Evolutionary conservation across 1,140 invertebrate species (phyloP), one percentile per base, ranked within the genome.

Genomic region (Leptopilina clavipes): DNA sequence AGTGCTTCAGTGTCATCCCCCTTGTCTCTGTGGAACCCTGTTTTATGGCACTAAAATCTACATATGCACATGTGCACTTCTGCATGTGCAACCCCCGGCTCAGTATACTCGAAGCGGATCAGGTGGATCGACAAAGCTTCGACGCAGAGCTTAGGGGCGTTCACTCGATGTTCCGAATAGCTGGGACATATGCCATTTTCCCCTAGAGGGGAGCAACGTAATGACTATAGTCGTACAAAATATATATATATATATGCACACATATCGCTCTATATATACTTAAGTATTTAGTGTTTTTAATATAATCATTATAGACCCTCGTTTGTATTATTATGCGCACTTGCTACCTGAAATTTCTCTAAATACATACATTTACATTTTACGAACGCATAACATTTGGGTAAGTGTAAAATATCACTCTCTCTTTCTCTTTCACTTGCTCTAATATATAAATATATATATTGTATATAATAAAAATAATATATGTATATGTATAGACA

Each of bases 101-200:
- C 56, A 31, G 59, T 65, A n/a, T n/a, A 65, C 59, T 65, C 59
- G 71, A 48, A 56, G 45, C 76, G 82, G 82, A 82, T 84, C 82
- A 84, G 82, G 82, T 84, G 80, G 80, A 84, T 75, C 71, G 37
- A 78, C 80, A 83, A 82, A 83, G 73, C 43, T 44, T 73, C 14
- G 44, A 45, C 37, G 18, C 25, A 73, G 43, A 56, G 74, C 19
- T 74, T n/a, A 18, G 52, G 71, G 25, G 48, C 22, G 73, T 48
- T 48, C 22, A 8, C 72, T 45, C 72, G 44, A 52, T 73, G 72
- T 78, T 71, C 79, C 52, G 59, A 75, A 74, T 73, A 70, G 31
- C 22, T 11, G 75, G 78, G 77, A 83, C 83, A 84, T 84, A 84
- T 82, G 83, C 78, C 71, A 52, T 52, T 52, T 52, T 52, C 48